A percentile compares a stretch with the other conserved stretches of the same genome.
These are phyloP conservation scores for Agrypnus murinus DNA, from an alignment of 2,888 invertebrate genomes.

Conservation along the genomic window DNA sequence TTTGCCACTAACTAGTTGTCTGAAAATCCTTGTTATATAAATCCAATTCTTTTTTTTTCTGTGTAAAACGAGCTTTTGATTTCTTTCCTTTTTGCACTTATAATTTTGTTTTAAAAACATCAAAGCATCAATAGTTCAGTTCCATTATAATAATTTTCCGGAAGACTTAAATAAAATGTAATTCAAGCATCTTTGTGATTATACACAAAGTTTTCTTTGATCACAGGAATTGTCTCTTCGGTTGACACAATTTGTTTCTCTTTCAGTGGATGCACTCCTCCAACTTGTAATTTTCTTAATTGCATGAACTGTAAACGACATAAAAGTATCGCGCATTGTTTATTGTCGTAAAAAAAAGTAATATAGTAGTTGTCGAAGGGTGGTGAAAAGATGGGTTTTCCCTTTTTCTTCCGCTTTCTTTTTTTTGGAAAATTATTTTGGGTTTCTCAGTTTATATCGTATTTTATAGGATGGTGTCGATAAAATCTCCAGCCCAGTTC, in stretches of 20 bases:
- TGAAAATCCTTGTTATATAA: no score
- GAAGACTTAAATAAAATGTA: neutral
- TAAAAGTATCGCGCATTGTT: neutral
- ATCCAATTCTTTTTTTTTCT: no score
- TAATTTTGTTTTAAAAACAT: no score
- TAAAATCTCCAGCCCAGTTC: constrained; percentile 49
- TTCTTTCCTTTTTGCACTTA: no score
- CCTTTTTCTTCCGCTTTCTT: no score
- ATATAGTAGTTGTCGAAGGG: no score
- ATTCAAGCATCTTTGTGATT: neutral
- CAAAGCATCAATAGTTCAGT: neutral
- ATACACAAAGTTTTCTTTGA: constrained; percentile 2
- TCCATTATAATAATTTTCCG: constrained; percentile 3
- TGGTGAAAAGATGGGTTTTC: no score
- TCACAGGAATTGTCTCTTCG: neutral
- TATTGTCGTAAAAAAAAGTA: no score
- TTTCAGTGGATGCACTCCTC: neutral
- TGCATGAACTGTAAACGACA: neutral
- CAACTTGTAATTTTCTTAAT: neutral
- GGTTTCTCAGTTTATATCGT: constrained; percentile 39
- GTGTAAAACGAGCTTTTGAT: no score
- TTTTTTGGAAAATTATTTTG: constrained; percentile 2
- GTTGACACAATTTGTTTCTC: neutral
- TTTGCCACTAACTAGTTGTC: no score
- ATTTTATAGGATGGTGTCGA: constrained; percentile 47